Base-by-base conservation (phyloP, 1,140 invertebrate genomes). In the Cephus cinctus region DNA sequence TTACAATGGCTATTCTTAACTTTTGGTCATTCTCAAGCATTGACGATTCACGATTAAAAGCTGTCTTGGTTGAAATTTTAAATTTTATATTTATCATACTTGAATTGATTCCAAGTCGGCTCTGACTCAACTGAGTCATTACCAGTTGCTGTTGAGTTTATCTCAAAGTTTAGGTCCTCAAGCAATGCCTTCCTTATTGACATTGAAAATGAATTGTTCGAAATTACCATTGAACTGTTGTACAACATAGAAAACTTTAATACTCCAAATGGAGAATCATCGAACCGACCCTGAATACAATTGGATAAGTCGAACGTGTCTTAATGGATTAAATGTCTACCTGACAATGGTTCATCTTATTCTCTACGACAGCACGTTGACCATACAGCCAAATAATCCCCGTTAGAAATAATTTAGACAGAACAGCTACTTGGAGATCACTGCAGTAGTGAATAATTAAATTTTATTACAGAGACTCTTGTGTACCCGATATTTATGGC, bases 261-360 rank as follows among this genome's bases (percentile, higher is more conserved):
- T 6, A 6, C 6, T 8, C 25, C 6, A 27, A 8, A n/a, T 6
- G n/a, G n/a, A 27, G 25, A 8, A n/a, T 8, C n/a, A 35, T 42
- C n/a, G 25, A 5, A 8, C n/a, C n/a, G 69, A 73, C 54, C 48
- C 65, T 2, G 69, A 74, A 45, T 72, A 56, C 40, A 43, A 64
- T 19, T 72, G 69, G 71, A 20, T 74, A 2, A 2, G 61, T 30
- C 57, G 68, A 52, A 65, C 58, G 4, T 67, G 58, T 25, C 34
- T 59, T 6, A 74, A 73, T 21, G 60, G 52, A 2, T 62, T 68
- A 20, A 73, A 68, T 34, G 22, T 74, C 8, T 63, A 59, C 20
- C 32, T 73, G 22, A 70, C 71, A 5, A 69, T 74, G 60, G 22
- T 61, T 9, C 66, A 74, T 43, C 34, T 64, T 19, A 60, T 52